A percentile compares a stretch with the other conserved stretches of the same genome.
Evolutionary conservation across 2,113 vertebrate genomes (phyloP).

Genomic region (Brienomyrus longianalis): DNA sequence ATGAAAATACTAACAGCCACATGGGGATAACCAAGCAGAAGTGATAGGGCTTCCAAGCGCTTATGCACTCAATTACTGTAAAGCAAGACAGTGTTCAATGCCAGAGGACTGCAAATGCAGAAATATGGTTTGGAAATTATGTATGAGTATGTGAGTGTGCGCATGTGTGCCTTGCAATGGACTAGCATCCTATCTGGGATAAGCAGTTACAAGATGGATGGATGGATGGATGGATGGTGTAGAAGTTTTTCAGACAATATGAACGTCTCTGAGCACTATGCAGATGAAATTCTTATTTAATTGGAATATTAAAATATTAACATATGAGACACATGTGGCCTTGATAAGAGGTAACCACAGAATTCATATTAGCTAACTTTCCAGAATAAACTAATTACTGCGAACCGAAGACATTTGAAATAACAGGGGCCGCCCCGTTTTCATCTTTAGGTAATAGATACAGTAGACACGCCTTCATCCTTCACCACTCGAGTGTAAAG

Average conservation of each 20-base stretch:
- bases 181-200: not conserved
- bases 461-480: not conserved
- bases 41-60: not conserved
- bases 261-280: not conserved
- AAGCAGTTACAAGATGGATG: not conserved
- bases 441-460: not conserved
- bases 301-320: not conserved
- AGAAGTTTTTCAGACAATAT: not conserved
- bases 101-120: not conserved
- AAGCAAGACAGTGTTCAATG: not conserved
- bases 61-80: not conserved
- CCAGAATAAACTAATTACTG: not conserved
- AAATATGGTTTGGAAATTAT: not conserved
- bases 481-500: not conserved
- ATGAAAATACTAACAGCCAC: not conserved
- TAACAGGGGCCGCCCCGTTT: not conserved
- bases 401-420: not conserved
- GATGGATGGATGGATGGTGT: not conserved
- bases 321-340: not conserved
- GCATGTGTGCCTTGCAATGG: not conserved
- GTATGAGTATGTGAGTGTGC: not conserved
- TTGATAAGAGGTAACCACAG: not conserved
- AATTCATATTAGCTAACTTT: not conserved
- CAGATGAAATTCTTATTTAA: not conserved
- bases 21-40: not conserved